Conservation (phyloP, 2,113 vertebrate species). For the Scalopus aquaticus region DNA sequence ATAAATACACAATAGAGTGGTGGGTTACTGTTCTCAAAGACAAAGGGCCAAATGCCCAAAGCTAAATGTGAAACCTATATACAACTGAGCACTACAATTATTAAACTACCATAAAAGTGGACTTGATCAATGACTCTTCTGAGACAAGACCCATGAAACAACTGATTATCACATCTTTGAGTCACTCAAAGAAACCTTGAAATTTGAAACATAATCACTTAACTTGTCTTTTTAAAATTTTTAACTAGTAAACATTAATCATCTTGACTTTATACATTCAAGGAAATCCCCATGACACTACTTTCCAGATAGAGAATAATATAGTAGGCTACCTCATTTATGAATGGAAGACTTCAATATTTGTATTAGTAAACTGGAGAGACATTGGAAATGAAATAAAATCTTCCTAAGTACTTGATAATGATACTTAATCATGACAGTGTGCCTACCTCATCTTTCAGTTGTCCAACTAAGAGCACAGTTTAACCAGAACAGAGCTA, state of each 20-base stretch:
- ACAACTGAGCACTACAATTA: not conserved
- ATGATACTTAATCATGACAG: not conserved
- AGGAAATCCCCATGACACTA: not conserved
- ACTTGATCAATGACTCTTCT: not conserved
- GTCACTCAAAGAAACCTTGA: conserved; percentile 4
- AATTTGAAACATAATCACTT: not conserved
- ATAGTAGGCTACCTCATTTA: conserved; percentile 43
- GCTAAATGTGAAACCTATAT: not conserved
- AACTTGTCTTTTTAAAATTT: not conserved
- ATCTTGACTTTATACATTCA: not conserved
- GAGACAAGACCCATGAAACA: not conserved
- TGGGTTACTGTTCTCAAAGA: not conserved
- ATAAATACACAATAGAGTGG: not conserved
- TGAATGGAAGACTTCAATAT: not conserved
- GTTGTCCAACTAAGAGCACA: not conserved
- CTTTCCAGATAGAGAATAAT: not conserved
- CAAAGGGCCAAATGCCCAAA: not conserved
- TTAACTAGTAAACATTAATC: not conserved
- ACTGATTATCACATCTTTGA: not conserved
- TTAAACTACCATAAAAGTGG: not conserved
- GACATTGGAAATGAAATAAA: not conserved
- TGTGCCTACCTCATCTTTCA: conserved; percentile 39
- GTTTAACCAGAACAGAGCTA: not conserved
- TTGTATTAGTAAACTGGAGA: conserved; percentile 34
- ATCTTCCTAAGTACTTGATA: not conserved